Base-by-base conservation (phyloP, 2,888 invertebrate genomes). In the Orchestes rusci region DNA sequence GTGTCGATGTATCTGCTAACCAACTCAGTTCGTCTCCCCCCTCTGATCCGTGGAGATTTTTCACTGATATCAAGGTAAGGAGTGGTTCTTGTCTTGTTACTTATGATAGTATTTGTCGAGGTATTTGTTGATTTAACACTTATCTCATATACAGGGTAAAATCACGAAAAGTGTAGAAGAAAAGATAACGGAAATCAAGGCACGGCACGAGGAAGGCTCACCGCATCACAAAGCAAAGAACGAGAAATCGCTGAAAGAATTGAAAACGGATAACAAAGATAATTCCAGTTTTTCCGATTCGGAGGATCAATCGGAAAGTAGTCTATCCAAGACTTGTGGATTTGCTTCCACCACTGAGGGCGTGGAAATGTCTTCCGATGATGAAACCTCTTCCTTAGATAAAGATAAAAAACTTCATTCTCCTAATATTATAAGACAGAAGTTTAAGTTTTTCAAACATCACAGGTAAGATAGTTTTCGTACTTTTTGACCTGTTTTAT, bases 101-200 rank as follows among this genome's bases (percentile, higher is more conserved):
- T n/a, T n/a, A n/a, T n/a, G n/a, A n/a, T n/a, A n/a, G n/a, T n/a
- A n/a, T n/a, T n/a, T n/a, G n/a, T n/a, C n/a, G n/a, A n/a, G n/a
- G n/a, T n/a, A n/a, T n/a, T n/a, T n/a, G n/a, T n/a, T n/a, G n/a
- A n/a, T n/a, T n/a, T n/a, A n/a, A n/a, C n/a, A n/a, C n/a, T n/a
- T n/a, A n/a, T n/a, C n/a, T n/a, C n/a, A n/a, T n/a, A n/a, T n/a
- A n/a, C n/a, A 67, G 64, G 83, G 80, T 36, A 83, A 84, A 68
- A 79, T 85, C 50, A 79, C 83, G 28, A 84, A 84, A 62, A 84
- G 83, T 27, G 83, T 85, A 35, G 84, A 85, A 61, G 84, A 84
- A 49, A 84, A 82, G 69, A 72, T 84, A 44, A 80, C 79, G 7
- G 77, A 78, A 58, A 79, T 79, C 43, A 82, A 83, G 55, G 52